Evolutionary conservation across 1,140 invertebrate genomes (phyloP).

Genomic region (Diachasma alloeum): DNA sequence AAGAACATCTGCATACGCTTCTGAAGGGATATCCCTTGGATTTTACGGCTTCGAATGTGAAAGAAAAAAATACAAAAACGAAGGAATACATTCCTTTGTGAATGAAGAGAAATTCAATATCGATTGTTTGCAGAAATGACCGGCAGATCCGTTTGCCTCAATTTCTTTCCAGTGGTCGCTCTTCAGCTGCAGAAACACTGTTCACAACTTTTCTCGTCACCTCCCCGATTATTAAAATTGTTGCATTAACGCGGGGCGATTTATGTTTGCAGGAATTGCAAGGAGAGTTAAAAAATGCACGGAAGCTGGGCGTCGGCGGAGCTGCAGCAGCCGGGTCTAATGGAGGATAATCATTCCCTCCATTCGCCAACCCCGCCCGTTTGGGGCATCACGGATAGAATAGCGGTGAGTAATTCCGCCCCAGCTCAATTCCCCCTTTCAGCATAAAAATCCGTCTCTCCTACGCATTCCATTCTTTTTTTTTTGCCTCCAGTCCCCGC

Average conservation of each 20-base stretch:
- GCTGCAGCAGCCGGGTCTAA: conserved; percentile 31
- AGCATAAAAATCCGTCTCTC: not conserved
- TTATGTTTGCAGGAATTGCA: too few species aligned
- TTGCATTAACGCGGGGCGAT: too few species aligned
- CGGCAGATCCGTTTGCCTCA: not conserved
- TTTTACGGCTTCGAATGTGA: not conserved
- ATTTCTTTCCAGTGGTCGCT: too few species aligned
- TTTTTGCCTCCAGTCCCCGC: not conserved
- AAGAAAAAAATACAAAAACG: too few species aligned
- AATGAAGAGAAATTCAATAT: too few species aligned
- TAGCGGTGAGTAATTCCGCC: conserved; percentile 58
- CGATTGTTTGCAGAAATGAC: too few species aligned
- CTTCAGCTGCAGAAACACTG: too few species aligned
- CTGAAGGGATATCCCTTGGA: not conserved
- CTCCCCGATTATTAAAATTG: too few species aligned
- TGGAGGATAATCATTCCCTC: conserved; percentile 35
- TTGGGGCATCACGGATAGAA: conserved; percentile 52
- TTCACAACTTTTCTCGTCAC: too few species aligned
- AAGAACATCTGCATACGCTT: not conserved
- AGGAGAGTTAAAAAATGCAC: conserved; percentile 36
- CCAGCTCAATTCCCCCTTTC: conserved; percentile 34
- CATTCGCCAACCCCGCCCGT: conserved; percentile 56
- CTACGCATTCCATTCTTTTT: conserved; percentile 25
- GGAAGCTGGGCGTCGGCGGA: conserved; percentile 44
- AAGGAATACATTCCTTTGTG: too few species aligned